Evolutionary conservation across 35 echinoderm and acorn worm genomes (phyloP).

Genomic region (Apostichopus japonicus): DNA sequence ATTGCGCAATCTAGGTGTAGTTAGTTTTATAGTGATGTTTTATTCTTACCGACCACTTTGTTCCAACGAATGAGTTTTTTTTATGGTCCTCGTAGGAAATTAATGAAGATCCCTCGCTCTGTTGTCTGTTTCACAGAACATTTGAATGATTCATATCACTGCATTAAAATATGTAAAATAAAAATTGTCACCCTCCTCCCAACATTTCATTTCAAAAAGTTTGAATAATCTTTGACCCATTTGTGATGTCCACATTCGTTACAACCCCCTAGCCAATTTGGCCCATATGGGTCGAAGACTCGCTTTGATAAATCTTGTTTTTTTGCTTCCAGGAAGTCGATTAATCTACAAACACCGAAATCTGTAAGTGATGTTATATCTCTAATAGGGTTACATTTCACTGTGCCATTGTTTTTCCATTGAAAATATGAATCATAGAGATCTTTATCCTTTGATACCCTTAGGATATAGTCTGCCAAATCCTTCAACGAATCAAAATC

Average conservation of each 20-base stretch:
- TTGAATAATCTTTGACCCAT: background rate
- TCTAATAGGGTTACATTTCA: background rate
- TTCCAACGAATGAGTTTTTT: background rate
- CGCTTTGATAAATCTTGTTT: background rate
- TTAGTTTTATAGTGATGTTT: background rate
- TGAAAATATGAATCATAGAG: constrained; percentile 33
- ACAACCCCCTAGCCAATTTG: constrained; percentile 15
- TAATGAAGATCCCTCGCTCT: background rate
- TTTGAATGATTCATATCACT: background rate
- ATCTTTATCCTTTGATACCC: background rate
- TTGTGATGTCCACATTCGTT: background rate
- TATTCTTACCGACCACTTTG: background rate
- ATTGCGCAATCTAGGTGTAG: background rate
- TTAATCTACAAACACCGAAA: background rate
- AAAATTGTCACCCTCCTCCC: background rate
- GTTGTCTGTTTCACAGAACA: background rate
- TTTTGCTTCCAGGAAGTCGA: background rate
- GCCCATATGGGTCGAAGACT: constrained; percentile 22
- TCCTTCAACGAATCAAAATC: constrained; percentile 49
- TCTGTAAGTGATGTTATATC: constrained; percentile 5
- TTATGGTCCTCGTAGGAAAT: background rate
- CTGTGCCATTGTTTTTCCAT: background rate
- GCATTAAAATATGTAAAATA: background rate
- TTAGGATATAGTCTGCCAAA: constrained; percentile 39
- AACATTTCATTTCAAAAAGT: background rate